Conservation (phyloP, 2,113 vertebrate genomes). For the Osmerus eperlanus region DNA sequence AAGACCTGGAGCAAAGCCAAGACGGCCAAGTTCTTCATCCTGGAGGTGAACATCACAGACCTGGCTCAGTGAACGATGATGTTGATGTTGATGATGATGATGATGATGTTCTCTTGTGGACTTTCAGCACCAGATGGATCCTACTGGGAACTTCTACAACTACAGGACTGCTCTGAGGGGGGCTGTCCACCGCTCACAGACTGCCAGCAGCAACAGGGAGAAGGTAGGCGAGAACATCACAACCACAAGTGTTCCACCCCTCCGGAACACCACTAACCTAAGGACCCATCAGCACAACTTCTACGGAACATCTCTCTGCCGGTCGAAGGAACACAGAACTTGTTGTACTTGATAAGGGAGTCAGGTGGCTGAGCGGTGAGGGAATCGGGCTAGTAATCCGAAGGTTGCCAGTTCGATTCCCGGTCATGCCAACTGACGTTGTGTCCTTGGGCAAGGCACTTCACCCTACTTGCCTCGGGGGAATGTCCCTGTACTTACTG, state of each 20-base stretch:
- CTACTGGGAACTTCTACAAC: conserved; percentile 97
- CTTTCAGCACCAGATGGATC: conserved; percentile 95
- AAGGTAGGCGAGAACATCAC: conserved; percentile 61
- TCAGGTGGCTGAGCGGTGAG: too few relatives aligned
- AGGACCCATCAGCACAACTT: background rate
- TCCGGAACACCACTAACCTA: background rate
- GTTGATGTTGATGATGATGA: too few relatives aligned
- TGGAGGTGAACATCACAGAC: conserved; percentile 76
- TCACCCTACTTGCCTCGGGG: too few relatives aligned
- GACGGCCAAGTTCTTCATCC: conserved; percentile 93
- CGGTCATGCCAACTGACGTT: too few relatives aligned
- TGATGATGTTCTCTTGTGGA: too few relatives aligned
- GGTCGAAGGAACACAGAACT: too few relatives aligned
- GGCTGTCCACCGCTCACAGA: conserved; percentile 89
- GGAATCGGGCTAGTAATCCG: too few relatives aligned
- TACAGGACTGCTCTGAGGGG: conserved; percentile 96
- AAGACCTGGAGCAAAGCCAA: conserved; percentile 96
- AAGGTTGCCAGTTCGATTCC: too few relatives aligned
- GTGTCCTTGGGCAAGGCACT: too few relatives aligned
- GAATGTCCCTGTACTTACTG: too few relatives aligned
- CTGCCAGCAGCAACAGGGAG: conserved; percentile 90
- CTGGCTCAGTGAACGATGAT: background rate
- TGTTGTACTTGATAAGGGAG: too few relatives aligned
- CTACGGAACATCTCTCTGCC: background rate
- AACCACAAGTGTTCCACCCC: background rate